These are phyloP conservation scores for Hypercompe scribonia DNA, from an alignment of 2,888 invertebrate genomes.

Conservation along the genomic window DNA sequence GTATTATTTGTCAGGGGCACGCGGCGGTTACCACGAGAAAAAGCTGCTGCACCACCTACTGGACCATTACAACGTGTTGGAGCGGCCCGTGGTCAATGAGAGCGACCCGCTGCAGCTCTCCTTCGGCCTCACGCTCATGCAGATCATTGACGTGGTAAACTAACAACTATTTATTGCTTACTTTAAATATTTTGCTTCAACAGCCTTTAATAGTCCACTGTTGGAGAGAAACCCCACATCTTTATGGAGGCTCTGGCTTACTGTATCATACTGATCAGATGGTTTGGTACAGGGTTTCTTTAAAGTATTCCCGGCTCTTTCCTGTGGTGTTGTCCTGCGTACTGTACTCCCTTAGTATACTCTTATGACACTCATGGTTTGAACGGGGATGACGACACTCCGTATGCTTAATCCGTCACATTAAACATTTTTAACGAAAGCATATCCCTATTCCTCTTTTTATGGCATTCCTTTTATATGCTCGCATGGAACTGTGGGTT, in stretches of 20 bases:
- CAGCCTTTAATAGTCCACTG: background rate
- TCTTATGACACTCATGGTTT: background rate
- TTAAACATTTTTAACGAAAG: background rate
- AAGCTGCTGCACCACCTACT: conserved; percentile 95
- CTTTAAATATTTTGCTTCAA: background rate
- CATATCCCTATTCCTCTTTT: background rate
- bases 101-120: conserved; percentile 97
- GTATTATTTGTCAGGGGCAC: conserved; percentile 88
- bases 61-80: conserved; percentile 97
- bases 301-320: background rate
- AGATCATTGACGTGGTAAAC: conserved; percentile 97
- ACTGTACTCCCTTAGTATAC: background rate
- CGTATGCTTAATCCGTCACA: background rate
- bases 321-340: background rate
- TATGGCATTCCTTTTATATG: background rate
- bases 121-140: conserved; percentile 98
- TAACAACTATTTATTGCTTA: background rate
- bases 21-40: conserved; percentile 97
- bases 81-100: conserved; percentile 98
- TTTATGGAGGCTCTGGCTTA: background rate
- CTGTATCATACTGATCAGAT: background rate
- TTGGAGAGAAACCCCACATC: background rate
- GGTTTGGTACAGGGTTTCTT: background rate
- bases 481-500: background rate
- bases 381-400: background rate